Percentiles rank a stretch among this genome's conserved stretches.
Conservation (phyloP, 2,888 invertebrate genomes). For the Nesidiocoris tenuis region DNA sequence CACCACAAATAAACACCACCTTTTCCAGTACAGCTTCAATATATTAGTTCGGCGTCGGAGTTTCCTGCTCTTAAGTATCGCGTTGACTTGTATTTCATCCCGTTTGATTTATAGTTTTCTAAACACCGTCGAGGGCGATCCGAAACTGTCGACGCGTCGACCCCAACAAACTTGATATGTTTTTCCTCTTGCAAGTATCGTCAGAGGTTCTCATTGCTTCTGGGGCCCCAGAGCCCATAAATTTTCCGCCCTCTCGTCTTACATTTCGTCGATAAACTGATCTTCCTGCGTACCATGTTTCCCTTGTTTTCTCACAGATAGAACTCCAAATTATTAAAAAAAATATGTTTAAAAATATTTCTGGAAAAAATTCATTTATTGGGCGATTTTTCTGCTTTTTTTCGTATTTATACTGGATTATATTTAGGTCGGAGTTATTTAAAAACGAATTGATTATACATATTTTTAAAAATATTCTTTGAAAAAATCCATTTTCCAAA, state of each 20-base stretch:
- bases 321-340: too few species aligned
- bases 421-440: too few species aligned
- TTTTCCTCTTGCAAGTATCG: background rate
- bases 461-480: too few species aligned
- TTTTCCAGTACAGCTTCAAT: background rate
- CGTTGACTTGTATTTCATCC: background rate
- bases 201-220: background rate
- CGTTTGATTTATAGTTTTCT: slow-evolving; percentile 22
- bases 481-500: too few species aligned
- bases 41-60: background rate
- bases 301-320: too few species aligned
- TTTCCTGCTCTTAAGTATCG: background rate
- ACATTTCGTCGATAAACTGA: too few species aligned
- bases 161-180: slow-evolving; percentile 15
- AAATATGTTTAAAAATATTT: too few species aligned
- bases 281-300: too few species aligned
- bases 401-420: too few species aligned
- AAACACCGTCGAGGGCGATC: slow-evolving; percentile 23
- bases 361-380: too few species aligned
- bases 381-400: too few species aligned
- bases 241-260: background rate
- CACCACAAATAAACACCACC: background rate
- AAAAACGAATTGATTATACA: too few species aligned
- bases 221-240: background rate
- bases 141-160: slow-evolving; percentile 3